Evolutionary conservation across 2,888 invertebrate species (phyloP), one percentile per base, ranked within the genome.

Genomic region (Pyrgus malvae): DNA sequence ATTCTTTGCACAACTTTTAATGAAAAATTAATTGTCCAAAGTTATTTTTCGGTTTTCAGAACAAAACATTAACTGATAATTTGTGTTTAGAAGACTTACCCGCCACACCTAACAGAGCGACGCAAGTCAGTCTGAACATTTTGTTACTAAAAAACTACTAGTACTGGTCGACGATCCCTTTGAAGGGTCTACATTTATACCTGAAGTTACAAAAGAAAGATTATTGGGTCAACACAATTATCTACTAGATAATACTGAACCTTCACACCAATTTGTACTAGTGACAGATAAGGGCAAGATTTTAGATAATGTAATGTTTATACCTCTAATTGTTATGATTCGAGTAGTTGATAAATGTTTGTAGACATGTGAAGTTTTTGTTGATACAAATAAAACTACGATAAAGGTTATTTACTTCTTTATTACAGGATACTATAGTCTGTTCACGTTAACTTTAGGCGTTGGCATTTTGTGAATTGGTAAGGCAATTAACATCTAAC

Each of bases 251-350:
- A 80, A 74, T 57, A 63, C 53, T 48, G 61, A 61, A 70, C 88
- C 88, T 87, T 88, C 80, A 83, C 80, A 77, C 72, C 70, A 74
- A 73, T 78, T 80, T 71, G 72, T 73, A 76, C 77, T 72, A 79
- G 78, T 82, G 80, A 68, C 58, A 57, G 50, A 57, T 57, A 66
- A 67, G 64, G 60, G 64, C 17, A 51, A 66, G 65, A 67, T 65
- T 55, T 51, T 17, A 51, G 50, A 59, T 57, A 35, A 54, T 35
- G 55, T 59, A 60, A 46, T 57, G 19, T 40, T 51, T 54, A 46
- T 51, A 51, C 35, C n/a, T 42, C 33, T 57, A 58, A 60, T 51
- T 40, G 46, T 57, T 59, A 48, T 51, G 44, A 59, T 59, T 60
- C 42, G 38, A 62, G 62, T 60, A 63, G 48, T 45, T 48, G 46